Base-by-base conservation (phyloP, 1,140 invertebrate genomes). In the Lethrus apterus region DNA sequence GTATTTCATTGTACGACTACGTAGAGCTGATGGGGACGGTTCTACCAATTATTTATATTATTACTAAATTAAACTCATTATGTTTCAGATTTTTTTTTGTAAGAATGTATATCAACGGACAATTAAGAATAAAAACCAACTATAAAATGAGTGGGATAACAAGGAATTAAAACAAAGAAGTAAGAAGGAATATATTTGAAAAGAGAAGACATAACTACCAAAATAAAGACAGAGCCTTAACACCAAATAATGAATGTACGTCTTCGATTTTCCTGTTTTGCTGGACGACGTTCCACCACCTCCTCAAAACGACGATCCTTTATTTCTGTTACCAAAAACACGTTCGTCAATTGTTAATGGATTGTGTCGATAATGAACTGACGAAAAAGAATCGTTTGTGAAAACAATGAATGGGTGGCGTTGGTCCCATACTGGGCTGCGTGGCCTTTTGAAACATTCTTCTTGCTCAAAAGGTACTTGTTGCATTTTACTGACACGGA, bases 191-290 rank as follows among this genome's bases (percentile, higher is more conserved):
- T n/a, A n/a, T n/a, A n/a, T n/a, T n/a, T n/a, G n/a, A n/a, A n/a
- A n/a, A n/a, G n/a, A n/a, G n/a, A n/a, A n/a, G n/a, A n/a, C n/a
- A n/a, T n/a, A n/a, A n/a, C n/a, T n/a, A n/a, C n/a, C n/a, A n/a
- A n/a, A n/a, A n/a, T n/a, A n/a, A n/a, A n/a, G n/a, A n/a, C n/a
- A n/a, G n/a, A n/a, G n/a, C n/a, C n/a, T n/a, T n/a, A n/a, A 98
- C 91, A 67, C 87, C 89, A 9, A 67, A 79, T 8, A 98, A 98
- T 65, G 73, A 78, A 97, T 93, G 2, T 98, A 80, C 71, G 84
- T 93, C 2, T 98, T 99, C 70, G 95, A 99, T 69, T 99, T 97
- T 68, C 94, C 94, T 4, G 93, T 94, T 18, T 67, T 99, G 2
- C 60, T 95, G 43, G 84, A 91, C 66, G 72, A 84, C 45, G 82